Percentiles rank a stretch among this genome's conserved stretches.
phyloP scores from a whole-genome alignment of 1,140 invertebrate species.

The Saccostrea echinata region DNA sequence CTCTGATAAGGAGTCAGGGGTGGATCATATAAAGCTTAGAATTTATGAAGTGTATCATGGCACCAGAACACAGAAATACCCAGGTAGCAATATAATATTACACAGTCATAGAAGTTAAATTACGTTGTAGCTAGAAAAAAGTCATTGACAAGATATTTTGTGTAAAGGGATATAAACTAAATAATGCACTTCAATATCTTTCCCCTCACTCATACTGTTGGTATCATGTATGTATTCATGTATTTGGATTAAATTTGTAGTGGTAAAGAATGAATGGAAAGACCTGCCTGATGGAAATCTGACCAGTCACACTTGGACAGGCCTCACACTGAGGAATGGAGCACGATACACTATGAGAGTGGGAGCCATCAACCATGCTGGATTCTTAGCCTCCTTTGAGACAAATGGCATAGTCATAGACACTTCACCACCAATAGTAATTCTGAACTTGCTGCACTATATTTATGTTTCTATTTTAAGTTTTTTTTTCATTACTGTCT shows the following conservation, averaged over 20 bases:
- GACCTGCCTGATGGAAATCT: conserved; percentile 17
- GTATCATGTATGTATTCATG: no score
- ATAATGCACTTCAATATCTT: no score
- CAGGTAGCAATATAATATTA: conserved; percentile 37
- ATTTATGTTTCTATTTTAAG: no score
- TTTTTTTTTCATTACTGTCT: no score
- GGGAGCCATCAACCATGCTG: conserved; percentile 62
- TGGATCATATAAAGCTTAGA: conserved; percentile 59
- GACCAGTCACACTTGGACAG: conserved; percentile 38
- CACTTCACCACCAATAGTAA: conserved; percentile 43
- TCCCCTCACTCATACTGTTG: no score
- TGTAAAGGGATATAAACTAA: no score
- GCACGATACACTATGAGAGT: conserved; percentile 58
- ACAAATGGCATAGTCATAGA: conserved; percentile 67
- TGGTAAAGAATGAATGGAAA: conserved; percentile 51
- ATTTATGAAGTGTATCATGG: conserved; percentile 59
- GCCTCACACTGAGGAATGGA: conserved; percentile 50
- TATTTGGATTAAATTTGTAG: no score
- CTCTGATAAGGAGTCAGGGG: conserved; percentile 60
- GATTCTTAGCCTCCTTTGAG: conserved; percentile 60
- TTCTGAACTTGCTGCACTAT: no score
- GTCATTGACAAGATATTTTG: no score
- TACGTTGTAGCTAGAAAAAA: no score
- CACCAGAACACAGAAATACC: conserved; percentile 48
- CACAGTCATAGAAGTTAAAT: no score